Evolutionary conservation across 2,888 invertebrate species (phyloP), one percentile per base, ranked within the genome.

Genomic region (Gandaritis pyraliata): DNA sequence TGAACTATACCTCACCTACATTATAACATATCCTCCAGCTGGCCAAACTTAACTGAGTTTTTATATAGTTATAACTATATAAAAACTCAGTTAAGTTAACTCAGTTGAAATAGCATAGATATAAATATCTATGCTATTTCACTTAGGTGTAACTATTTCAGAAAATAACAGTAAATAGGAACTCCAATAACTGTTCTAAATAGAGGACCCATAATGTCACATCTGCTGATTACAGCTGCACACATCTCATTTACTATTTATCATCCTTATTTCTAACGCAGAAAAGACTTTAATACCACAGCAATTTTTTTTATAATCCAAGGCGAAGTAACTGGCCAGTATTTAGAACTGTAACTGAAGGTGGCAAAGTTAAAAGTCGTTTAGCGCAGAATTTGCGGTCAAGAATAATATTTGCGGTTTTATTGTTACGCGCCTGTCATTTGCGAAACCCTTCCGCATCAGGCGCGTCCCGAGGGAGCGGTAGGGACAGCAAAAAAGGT

Each of bases 401-500:
- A 78, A 72, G 64, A 74, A 73, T 71, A 75, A 74, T 73, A 74
- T 77, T 78, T 72, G 72, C 70, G 66, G 71, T 73, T 72, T 68
- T 60, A 65, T 51, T 58, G 45, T 46, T 70, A 72, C 85, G 82
- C 86, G 87, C 86, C 88, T 83, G 85, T 82, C 83, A 82, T 86
- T 86, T 82, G 78, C 74, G 72, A 71, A 86, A 85, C 87, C 88
- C 87, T 88, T 88, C 88, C 88, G 88, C 83, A 81, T 86, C 61
- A 76, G 65, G 80, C 81, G 82, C 68, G 73, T 78, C 80, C 77
- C 71, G 23, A 47, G 70, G 72, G 78, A 72, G n/a, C 67, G 66
- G 74, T 69, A 86, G 64, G 48, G 82, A 71, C 56, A 60, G 73
- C 79, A 85, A 75, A 81, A 76, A 73, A 75, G 41, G 51, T 51